phyloP scores from a whole-genome alignment of 2,113 vertebrate genomes.

The Elachura formosa region DNA sequence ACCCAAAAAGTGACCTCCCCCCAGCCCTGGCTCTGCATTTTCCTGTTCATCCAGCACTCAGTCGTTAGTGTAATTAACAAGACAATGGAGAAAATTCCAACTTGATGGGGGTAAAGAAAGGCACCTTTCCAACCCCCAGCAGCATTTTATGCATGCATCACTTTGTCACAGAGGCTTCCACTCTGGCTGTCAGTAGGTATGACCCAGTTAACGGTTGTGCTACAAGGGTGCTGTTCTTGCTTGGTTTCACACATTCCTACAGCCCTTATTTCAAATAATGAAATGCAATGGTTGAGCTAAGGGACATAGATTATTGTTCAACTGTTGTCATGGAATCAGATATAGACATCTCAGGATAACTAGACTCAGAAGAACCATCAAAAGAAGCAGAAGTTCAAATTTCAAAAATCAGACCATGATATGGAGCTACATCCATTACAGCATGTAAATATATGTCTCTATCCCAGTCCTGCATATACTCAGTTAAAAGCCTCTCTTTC shows the following conservation, averaged over 20 bases:
- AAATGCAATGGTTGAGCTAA: neutral
- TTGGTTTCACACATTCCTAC: neutral
- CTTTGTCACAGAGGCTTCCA: neutral
- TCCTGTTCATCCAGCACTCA: too few species aligned
- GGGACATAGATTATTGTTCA: neutral
- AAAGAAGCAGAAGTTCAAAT: neutral
- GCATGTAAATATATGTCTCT: neutral
- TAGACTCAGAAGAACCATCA: neutral
- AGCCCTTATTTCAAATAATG: neutral
- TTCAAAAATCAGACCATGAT: neutral
- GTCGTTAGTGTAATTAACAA: too few species aligned
- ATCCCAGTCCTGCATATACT: neutral
- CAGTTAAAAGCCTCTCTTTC: neutral
- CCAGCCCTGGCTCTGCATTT: too few species aligned
- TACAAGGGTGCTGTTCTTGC: neutral
- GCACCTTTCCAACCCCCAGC: too few species aligned
- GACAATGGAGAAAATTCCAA: too few species aligned
- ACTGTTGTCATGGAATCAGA: neutral
- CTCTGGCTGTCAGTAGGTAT: neutral
- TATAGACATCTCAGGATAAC: neutral
- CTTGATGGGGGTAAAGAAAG: too few species aligned
- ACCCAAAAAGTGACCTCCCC: too few species aligned
- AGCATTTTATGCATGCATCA: neutral
- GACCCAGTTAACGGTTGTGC: neutral
- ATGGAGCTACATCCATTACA: neutral